phyloP scores from a whole-genome alignment of 2,888 invertebrate species.

The Lasius platythorax region DNA sequence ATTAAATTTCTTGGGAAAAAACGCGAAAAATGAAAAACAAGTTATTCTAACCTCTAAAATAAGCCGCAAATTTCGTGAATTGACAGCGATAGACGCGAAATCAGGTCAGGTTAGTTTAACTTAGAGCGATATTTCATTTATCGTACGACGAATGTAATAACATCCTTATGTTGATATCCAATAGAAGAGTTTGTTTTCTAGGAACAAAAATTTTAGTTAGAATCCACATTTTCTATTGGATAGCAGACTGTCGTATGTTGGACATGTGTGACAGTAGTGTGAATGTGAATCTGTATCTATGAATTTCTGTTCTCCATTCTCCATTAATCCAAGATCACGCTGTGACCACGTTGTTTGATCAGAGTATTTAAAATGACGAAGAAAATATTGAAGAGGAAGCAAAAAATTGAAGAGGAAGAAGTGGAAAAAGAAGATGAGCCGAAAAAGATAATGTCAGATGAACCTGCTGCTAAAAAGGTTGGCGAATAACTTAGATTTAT shows the following conservation, averaged over 20 bases:
- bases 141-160: too few species aligned
- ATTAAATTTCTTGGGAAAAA: not conserved
- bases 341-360: not conserved
- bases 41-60: not conserved
- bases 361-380: constrained; percentile 7
- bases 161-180: too few species aligned
- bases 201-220: too few species aligned
- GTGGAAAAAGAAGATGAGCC: constrained; percentile 75
- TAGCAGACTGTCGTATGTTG: too few species aligned
- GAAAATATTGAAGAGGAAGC: constrained; percentile 74
- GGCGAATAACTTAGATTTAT: not conserved
- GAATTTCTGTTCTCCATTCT: too few species aligned
- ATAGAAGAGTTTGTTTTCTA: too few species aligned
- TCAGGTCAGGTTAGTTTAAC: not conserved
- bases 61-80: not conserved
- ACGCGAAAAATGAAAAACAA: not conserved
- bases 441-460: constrained; percentile 90
- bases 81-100: not conserved
- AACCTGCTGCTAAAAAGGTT: constrained; percentile 91
- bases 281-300: too few species aligned
- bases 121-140: not conserved
- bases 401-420: constrained; percentile 47
- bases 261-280: too few species aligned
- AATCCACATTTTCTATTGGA: too few species aligned
- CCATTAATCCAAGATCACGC: too few species aligned